These are phyloP conservation scores for Todiramphus chloris DNA, from an alignment of 2,113 vertebrate species.

Conservation along the genomic window DNA sequence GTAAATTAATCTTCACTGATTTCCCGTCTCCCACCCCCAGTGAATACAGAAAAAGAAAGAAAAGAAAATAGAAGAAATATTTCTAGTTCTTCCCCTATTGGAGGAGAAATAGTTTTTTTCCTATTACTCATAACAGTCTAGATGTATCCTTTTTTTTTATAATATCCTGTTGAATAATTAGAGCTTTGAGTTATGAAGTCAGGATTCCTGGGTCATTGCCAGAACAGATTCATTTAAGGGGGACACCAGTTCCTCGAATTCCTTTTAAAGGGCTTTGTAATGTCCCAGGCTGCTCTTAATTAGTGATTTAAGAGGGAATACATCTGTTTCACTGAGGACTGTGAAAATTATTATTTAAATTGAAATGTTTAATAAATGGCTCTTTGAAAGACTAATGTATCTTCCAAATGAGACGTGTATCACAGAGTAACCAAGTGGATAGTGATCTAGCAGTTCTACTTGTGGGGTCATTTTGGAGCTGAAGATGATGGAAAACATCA, in stretches of 20 bases:
- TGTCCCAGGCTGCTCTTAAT: conserved; percentile 55
- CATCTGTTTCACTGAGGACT: conserved; percentile 57
- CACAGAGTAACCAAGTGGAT: background rate
- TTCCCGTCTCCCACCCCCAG: background rate
- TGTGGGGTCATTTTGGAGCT: background rate
- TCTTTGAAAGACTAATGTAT: conserved; percentile 20
- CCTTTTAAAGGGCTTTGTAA: conserved; percentile 50
- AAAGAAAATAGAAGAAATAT: conserved; percentile 11
- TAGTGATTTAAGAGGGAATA: conserved; percentile 47
- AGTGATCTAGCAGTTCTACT: background rate
- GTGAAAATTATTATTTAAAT: conserved; percentile 57
- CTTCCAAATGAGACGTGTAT: background rate
- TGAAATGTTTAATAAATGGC: conserved; percentile 28
- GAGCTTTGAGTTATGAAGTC: conserved; percentile 54
- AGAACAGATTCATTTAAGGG: conserved; percentile 54
- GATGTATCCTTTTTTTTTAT: conserved; percentile 8
- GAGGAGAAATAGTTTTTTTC: conserved; percentile 23
- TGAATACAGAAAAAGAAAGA: background rate
- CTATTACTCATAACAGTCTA: background rate
- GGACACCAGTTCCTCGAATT: conserved; percentile 40
- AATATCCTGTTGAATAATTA: conserved; percentile 47
- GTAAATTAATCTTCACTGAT: background rate
- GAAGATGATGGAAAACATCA: background rate
- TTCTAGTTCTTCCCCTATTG: background rate
- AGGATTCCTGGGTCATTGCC: conserved; percentile 45